These are phyloP conservation scores for Crotophaga sulcirostris DNA, from an alignment of 2,113 vertebrate genomes.

Conservation along the genomic window DNA sequence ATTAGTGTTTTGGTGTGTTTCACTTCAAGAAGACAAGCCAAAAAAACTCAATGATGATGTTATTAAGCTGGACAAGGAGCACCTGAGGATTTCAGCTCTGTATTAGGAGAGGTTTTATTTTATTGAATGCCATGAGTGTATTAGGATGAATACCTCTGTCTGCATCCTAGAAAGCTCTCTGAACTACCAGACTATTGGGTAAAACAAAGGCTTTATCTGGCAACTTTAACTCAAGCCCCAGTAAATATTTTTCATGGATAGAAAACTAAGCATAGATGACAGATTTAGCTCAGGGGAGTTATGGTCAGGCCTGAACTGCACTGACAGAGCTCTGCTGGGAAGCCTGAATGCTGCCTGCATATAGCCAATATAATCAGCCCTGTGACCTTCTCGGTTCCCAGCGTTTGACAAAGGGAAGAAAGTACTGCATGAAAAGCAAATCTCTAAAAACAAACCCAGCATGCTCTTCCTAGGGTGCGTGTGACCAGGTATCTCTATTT, in stretches of 20 bases:
- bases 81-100: conserved; percentile 51
- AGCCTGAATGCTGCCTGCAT: conserved; percentile 14
- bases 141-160: conserved; percentile 5
- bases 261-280: conserved; percentile 44
- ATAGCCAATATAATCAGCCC: conserved; percentile 41
- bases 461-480: fast-evolving
- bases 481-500: neutral
- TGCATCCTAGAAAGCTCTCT: conserved; percentile 9
- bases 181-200: neutral
- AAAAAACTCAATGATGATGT: conserved; percentile 1
- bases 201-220: conserved; percentile 40
- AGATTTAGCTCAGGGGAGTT: conserved; percentile 50
- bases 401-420: conserved; percentile 5
- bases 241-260: conserved; percentile 45
- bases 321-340: conserved; percentile 53
- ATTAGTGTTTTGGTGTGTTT: conserved; percentile 42
- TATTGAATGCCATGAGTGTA: neutral
- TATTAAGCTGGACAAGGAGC: conserved; percentile 37
- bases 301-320: conserved; percentile 33
- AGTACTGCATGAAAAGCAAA: neutral
- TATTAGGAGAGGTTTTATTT: conserved; percentile 15
- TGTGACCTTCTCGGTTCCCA: conserved; percentile 47
- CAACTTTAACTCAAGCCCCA: conserved; percentile 11
- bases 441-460: neutral
- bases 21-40: conserved; percentile 34